Percentiles rank a stretch among this genome's conserved stretches.
Evolutionary conservation across 2,888 invertebrate species (phyloP).

Genomic region (Xestia c-nigrum): DNA sequence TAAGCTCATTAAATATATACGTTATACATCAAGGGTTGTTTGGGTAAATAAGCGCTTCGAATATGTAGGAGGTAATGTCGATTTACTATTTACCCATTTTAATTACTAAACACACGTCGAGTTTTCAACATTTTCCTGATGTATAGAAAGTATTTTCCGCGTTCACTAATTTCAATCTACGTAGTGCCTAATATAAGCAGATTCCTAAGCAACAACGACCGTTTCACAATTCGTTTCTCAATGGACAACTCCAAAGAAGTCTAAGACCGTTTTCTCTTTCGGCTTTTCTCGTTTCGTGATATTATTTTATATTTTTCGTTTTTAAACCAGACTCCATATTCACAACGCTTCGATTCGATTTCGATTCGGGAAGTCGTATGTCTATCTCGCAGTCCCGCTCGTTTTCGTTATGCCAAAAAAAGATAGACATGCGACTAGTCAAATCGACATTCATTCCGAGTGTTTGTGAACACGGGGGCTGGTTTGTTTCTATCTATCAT

Average conservation of each 20-base stretch:
- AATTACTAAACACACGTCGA: neutral
- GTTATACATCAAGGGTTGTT: neutral
- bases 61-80: neutral
- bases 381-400: no score
- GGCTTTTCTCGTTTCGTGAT: neutral
- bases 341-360: no score
- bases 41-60: neutral
- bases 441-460: no score
- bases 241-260: neutral
- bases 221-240: neutral
- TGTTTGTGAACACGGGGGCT: no score
- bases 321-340: no score
- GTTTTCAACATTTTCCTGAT: neutral
- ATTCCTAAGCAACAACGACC: neutral
- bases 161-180: neutral
- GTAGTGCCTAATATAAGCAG: neutral
- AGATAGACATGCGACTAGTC: no score
- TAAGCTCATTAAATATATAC: constrained; percentile 12
- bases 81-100: neutral
- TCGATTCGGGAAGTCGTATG: no score
- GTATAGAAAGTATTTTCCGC: neutral
- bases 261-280: no score
- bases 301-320: no score
- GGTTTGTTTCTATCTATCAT: no score
- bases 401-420: no score